Base-by-base conservation (phyloP, 2,888 invertebrate species). In the Cataglyphis altisquamis region DNA sequence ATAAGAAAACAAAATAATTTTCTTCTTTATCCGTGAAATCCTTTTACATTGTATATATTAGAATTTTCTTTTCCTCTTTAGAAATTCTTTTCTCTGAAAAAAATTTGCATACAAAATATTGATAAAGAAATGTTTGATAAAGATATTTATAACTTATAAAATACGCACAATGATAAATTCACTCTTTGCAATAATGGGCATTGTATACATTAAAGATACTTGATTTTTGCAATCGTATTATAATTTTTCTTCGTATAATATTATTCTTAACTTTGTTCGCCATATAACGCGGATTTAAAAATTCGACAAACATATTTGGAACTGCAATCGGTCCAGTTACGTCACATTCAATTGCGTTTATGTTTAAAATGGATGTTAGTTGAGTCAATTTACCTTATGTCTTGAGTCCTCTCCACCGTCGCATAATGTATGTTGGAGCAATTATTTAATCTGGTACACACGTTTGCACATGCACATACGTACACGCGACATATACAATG, bases 381-480 rank as follows among this genome's bases (percentile, higher is more conserved):
- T 83, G 67, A 84, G 81, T 66, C 81, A 78, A 85, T 88, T 87
- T 87, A 81, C 83, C 81, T 87, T 63, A 15, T 80, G 75, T 84
- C 77, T 75, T 63, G 64, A 18, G 70, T 68, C 45, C 39, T 66
- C 72, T 48, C 32, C 63, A 45, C 25, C 78, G 48, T 45, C 70
- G 25, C 48, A 80, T 82, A 82, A 86, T 84, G 36, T 77, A 60
- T 86, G 83, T 80, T 80, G 83, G 55, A 83, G 83, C 73, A 81
- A 88, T 84, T 85, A 88, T 87, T 88, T 88, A 81, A 82, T 88
- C 82, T 75, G 52, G 63, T 63, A 62, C 74, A 48, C 36, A 41
- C 66, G 52, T 74, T 12, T 15, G 2, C 45, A 41, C 32, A 41
- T 18, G n/a, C 57, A 29, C 18, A 55, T 18, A 52, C n/a, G n/a